These are phyloP conservation scores for Xestoiulus laeticollis DNA, from an alignment of 2,888 invertebrate species.

Conservation along the genomic window DNA sequence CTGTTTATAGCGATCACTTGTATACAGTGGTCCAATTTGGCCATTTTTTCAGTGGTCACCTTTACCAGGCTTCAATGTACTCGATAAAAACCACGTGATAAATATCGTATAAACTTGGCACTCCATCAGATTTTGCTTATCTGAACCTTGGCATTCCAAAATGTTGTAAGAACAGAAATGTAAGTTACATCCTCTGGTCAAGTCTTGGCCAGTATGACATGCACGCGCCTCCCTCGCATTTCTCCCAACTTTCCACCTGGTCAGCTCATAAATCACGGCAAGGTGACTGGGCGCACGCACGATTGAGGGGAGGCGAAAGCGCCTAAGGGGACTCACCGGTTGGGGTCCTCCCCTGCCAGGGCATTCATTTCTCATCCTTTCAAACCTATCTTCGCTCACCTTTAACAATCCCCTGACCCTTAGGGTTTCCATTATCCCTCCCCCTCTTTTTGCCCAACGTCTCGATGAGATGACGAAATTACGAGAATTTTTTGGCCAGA, in stretches of 20 bases:
- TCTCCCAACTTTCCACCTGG: background rate
- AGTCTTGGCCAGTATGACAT: background rate
- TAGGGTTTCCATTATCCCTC: background rate
- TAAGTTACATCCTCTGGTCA: background rate
- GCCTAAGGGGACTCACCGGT: background rate
- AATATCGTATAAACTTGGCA: too few relatives aligned
- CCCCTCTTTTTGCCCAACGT: background rate
- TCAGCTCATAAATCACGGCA: slow-evolving; percentile 10
- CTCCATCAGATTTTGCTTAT: too few relatives aligned
- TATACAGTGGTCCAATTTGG: too few relatives aligned
- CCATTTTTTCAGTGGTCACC: too few relatives aligned
- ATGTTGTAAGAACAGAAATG: too few relatives aligned
- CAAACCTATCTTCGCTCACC: background rate
- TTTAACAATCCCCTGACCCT: background rate
- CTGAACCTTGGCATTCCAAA: too few relatives aligned
- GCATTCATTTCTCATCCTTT: background rate
- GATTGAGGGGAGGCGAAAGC: background rate
- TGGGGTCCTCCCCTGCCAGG: background rate
- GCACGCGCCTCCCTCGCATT: slow-evolving; percentile 2
- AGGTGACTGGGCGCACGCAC: slow-evolving; percentile 13
- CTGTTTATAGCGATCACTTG: too few relatives aligned
- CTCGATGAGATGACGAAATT: background rate
- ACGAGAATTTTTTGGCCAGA: background rate
- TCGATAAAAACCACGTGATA: too few relatives aligned
- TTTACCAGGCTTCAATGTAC: too few relatives aligned